Evolutionary conservation across 1,140 invertebrate species (phyloP), one percentile per base, ranked within the genome.

Genomic region (Chironomus tepperi): DNA sequence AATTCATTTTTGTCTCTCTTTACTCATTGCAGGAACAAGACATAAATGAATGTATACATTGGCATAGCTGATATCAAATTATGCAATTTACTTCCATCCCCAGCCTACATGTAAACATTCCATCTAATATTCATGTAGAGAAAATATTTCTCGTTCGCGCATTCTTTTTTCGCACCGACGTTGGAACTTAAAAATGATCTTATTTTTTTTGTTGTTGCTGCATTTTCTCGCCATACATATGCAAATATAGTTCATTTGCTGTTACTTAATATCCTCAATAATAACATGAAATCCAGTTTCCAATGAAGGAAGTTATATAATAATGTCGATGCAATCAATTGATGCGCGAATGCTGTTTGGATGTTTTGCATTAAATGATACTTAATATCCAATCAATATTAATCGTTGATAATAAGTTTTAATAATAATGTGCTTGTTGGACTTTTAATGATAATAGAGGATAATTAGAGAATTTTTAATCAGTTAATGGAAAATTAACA

Each of bases 301-400:
- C 47, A 57, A 57, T 57, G n/a, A 12, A 57, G 47, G 47, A 57
- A 57, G 47, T 57, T 57, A 57, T 57, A 15, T 57, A 57, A 57
- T 57, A 57, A n/a, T n/a, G 47, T n/a, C 47, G 47, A 57, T 57
- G 47, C 47, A 57, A 57, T 57, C 15, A 57, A n/a, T 57, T 57
- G 47, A 57, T 57, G 47, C 47, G 47, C 47, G 47, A 12, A 57
- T 10, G n/a, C 47, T 57, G 47, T n/a, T 5, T 57, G 24, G 24
- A 34, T 34, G 24, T 34, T 34, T 57, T 5, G 12, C 12, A 57
- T 57, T 34, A 57, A 57, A n/a, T 57, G 47, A 12, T 57, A 12
- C n/a, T 57, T 57, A 57, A 57, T 57, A n/a, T 57, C 47, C 47
- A 57, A 57, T 57, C 47, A 57, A 57, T n/a, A 57, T 57, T 57